phyloP scores from a whole-genome alignment of 2,113 vertebrate species.

The Scortum barcoo region DNA sequence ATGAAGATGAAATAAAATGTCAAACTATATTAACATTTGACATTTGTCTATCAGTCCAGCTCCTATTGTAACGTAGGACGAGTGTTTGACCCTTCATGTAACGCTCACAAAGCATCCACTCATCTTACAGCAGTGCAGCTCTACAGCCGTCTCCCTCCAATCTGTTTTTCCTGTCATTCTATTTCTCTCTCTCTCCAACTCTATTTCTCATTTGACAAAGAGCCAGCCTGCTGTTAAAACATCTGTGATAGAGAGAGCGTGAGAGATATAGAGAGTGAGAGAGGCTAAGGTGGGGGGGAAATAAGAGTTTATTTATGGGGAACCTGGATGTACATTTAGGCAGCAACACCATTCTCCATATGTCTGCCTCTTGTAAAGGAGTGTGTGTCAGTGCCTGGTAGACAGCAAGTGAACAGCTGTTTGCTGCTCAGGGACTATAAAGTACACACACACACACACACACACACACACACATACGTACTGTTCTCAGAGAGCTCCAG shows the following conservation, averaged over 20 bases:
- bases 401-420: constrained; percentile 71
- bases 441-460: constrained; percentile 15
- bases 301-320: constrained; percentile 61
- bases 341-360: constrained; percentile 63
- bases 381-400: constrained; percentile 58
- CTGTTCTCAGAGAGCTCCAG: constrained; percentile 98
- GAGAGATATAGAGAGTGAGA: constrained; percentile 15
- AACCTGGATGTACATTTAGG: constrained; percentile 63
- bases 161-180: constrained; percentile 65
- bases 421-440: constrained; percentile 60
- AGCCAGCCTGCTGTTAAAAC: constrained; percentile 78
- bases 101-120: neutral
- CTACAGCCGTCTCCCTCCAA: constrained; percentile 46
- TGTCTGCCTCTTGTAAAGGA: constrained; percentile 71
- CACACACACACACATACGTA: constrained; percentile 72
- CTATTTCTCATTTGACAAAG: constrained; percentile 66
- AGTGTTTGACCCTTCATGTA: constrained; percentile 18
- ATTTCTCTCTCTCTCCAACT: constrained; percentile 26
- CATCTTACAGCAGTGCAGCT: constrained; percentile 29
- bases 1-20: constrained; percentile 5
- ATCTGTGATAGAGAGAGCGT: constrained; percentile 67
- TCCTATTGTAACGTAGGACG: constrained; percentile 1
- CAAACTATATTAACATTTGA: constrained; percentile 14
- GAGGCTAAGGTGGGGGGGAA: constrained; percentile 8
- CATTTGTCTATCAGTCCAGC: constrained; percentile 22